A percentile compares a stretch with the other conserved stretches of the same genome.
Conservation (phyloP, 1,140 invertebrate species). For the Colletes gigas region DNA sequence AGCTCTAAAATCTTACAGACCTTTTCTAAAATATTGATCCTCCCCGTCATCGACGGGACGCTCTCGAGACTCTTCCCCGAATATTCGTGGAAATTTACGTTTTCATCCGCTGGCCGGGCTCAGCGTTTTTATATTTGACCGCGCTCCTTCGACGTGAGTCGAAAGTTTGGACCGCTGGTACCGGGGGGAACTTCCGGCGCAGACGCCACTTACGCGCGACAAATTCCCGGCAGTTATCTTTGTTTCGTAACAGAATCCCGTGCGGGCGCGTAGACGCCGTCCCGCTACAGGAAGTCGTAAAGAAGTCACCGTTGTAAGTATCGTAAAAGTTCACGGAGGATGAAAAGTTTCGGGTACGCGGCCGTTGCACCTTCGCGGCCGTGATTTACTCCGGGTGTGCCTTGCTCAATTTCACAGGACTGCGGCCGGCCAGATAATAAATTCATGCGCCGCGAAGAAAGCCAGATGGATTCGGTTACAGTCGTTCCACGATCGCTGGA, state of each 20-base stretch:
- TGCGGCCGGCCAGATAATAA: neutral
- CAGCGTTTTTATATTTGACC: neutral
- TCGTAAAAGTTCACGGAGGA: conserved; percentile 48
- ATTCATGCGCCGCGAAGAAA: neutral
- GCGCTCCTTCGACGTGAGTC: neutral
- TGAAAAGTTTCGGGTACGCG: conserved; percentile 42
- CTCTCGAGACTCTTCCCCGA: neutral
- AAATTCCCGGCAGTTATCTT: conserved; percentile 42
- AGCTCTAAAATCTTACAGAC: neutral
- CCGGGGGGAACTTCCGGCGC: conserved; percentile 1
- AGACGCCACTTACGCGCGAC: conserved; percentile 37
- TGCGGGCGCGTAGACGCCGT: conserved; percentile 23
- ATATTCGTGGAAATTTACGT: neutral
- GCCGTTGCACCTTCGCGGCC: neutral
- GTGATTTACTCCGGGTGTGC: conserved; percentile 3
- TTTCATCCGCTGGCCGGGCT: neutral
- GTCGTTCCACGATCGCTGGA: neutral
- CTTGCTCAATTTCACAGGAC: neutral
- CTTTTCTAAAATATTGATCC: neutral
- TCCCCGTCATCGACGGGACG: too few relatives aligned
- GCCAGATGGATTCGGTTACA: neutral
- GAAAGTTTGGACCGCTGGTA: conserved; percentile 14
- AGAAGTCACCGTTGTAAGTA: conserved; percentile 52
- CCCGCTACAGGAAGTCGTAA: conserved; percentile 22
- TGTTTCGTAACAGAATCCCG: conserved; percentile 32